Evolutionary conservation across 1,140 invertebrate species (phyloP), one percentile per base, ranked within the genome.

Genomic region (Pseudoatta argentina): DNA sequence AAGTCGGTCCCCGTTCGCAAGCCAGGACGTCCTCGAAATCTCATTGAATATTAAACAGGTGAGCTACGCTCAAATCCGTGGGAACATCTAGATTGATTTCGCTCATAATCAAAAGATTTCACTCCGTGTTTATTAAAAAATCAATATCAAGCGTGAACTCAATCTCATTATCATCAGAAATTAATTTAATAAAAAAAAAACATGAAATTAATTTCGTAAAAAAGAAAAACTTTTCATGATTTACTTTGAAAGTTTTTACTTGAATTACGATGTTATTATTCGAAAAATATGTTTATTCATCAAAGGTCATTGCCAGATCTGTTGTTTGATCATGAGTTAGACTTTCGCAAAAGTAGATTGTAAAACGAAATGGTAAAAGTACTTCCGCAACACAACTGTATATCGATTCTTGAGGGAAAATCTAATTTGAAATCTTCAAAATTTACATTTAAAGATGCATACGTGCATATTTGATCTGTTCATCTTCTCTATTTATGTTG

Each of bases 21-120:
- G 51, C 55, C 51, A 87, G 89, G 69, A 86, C 79, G 76, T 78
- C 85, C 76, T 89, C 88, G 83, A 67, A 85, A 71, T 82, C 34
- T 59, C 21, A 69, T 76, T 66, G 76, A 89, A 78, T 86, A 48
- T 63, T 12, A 76, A 51, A n/a, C 24, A 27, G 39, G 39, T 61
- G 69, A 76, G n/a, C 6, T 67, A 2, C n/a, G 61, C 44, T 66
- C 4, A 14, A 66, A 24, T 14, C 24, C 34, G 34, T 39, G 18
- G n/a, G 14, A n/a, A 72, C 64, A 51, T 57, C 48, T 48, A 39
- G 64, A 86, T 34, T n/a, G 30, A 71, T 61, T 63, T 77, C 72
- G 57, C 10, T 10, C 34, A 44, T 1, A 44, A 44, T 44, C 39
- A 76, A 76, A 30, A 18, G 21, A 53, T 4, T 51, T 51, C 14